phyloP scores from a whole-genome alignment of 2,888 invertebrate genomes.

The Hypomecis atomaria region DNA sequence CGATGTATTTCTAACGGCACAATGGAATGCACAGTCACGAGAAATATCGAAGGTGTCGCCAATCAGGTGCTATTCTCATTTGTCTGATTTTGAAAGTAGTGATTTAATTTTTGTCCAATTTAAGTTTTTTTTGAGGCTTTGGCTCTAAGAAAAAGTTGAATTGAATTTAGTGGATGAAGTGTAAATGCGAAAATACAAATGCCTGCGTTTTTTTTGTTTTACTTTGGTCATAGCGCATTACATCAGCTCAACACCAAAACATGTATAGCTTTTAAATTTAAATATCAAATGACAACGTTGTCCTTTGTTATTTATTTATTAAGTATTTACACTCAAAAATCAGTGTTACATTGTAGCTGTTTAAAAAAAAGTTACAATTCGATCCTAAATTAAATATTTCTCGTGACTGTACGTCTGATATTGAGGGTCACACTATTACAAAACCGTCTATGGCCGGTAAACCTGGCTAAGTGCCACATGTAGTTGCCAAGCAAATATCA shows the following conservation, averaged over 20 bases:
- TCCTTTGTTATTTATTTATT: too few relatives aligned
- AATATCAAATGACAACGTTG: neutral
- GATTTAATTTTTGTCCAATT: too few relatives aligned
- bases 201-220: neutral
- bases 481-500: neutral
- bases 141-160: too few relatives aligned
- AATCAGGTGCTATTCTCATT: neutral
- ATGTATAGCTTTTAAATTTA: neutral
- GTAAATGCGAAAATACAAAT: neutral
- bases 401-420: conserved; percentile 11
- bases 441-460: conserved; percentile 1
- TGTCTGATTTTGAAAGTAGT: neutral
- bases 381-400: conserved; percentile 1
- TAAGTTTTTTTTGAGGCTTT: too few relatives aligned
- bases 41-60: neutral
- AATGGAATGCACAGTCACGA: conserved; percentile 20
- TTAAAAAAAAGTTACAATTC: neutral
- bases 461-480: neutral
- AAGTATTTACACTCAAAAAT: neutral
- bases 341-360: neutral
- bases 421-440: conserved; percentile 1
- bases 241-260: neutral
- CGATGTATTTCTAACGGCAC: conserved; percentile 19
- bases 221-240: neutral
- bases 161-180: too few relatives aligned